Evolutionary conservation across 1,140 invertebrate species (phyloP).

Genomic region (Drosophila tristis): DNA sequence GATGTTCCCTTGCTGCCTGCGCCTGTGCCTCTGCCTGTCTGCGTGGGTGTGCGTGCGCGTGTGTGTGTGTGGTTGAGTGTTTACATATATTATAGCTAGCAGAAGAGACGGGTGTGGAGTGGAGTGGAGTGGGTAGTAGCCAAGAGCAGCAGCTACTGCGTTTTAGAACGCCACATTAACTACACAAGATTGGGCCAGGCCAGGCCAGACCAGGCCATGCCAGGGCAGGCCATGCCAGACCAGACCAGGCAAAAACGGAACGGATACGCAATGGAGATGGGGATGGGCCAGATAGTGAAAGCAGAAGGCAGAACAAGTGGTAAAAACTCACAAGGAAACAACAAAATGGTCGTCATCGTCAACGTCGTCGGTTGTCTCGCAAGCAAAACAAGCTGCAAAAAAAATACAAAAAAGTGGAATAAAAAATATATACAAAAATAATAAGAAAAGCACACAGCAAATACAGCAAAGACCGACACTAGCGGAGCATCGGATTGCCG

Average conservation of each 20-base stretch:
- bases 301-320: constrained; percentile 17
- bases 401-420: neutral
- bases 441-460: neutral
- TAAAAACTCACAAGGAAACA: constrained; percentile 44
- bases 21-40: constrained; percentile 2
- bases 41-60: neutral
- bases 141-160: constrained; percentile 48
- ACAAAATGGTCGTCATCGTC: constrained; percentile 62
- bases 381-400: constrained; percentile 40
- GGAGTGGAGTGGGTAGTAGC: too few species aligned
- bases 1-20: constrained; percentile 44
- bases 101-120: neutral
- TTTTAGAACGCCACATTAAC: constrained; percentile 78
- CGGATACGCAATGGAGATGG: too few species aligned
- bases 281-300: too few species aligned
- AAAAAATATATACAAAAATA: constrained; percentile 1
- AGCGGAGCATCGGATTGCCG: neutral
- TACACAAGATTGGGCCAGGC: constrained; percentile 61
- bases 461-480: neutral
- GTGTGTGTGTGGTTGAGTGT: constrained; percentile 65
- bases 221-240: neutral
- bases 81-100: constrained; percentile 71
- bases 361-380: constrained; percentile 45
- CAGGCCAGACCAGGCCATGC: neutral
- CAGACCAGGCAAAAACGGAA: neutral